Evolutionary conservation across 2,797 vertebrate genomes (phyloP).

Genomic region (Pogonophryne albipinna): DNA sequence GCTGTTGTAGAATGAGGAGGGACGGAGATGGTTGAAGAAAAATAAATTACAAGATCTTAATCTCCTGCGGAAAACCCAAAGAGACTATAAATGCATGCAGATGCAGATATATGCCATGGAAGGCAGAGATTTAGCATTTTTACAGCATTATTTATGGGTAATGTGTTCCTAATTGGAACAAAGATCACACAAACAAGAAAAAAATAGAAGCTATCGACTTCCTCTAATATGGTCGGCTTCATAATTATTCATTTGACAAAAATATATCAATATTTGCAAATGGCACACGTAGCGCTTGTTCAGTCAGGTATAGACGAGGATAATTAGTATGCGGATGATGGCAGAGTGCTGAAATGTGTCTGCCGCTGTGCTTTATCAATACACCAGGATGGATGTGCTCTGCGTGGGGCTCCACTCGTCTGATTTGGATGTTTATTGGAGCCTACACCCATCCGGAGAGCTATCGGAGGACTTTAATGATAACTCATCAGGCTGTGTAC

Average conservation of each 20-base stretch:
- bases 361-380: slow-evolving; percentile 49
- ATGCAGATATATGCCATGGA: neutral
- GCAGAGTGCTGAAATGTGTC: slow-evolving; percentile 48
- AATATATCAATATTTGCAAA: slow-evolving; percentile 39
- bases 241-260: slow-evolving; percentile 28
- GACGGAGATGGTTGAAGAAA: slow-evolving; percentile 1
- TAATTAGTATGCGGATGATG: slow-evolving; percentile 49
- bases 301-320: slow-evolving; percentile 39
- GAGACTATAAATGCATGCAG: neutral
- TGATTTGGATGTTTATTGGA: slow-evolving; percentile 58
- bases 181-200: neutral
- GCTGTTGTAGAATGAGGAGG: neutral
- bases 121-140: neutral
- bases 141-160: neutral
- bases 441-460: slow-evolving; percentile 32
- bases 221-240: neutral
- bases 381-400: slow-evolving; percentile 55
- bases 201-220: neutral
- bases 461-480: slow-evolving; percentile 28
- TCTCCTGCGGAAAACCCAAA: slow-evolving; percentile 9
- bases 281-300: slow-evolving; percentile 30
- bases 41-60: slow-evolving; percentile 10
- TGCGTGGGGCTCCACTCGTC: slow-evolving; percentile 20
- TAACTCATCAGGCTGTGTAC: slow-evolving; percentile 9
- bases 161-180: slow-evolving; percentile 4